Conservation (phyloP, 2,113 vertebrate species). For the Parus major region DNA sequence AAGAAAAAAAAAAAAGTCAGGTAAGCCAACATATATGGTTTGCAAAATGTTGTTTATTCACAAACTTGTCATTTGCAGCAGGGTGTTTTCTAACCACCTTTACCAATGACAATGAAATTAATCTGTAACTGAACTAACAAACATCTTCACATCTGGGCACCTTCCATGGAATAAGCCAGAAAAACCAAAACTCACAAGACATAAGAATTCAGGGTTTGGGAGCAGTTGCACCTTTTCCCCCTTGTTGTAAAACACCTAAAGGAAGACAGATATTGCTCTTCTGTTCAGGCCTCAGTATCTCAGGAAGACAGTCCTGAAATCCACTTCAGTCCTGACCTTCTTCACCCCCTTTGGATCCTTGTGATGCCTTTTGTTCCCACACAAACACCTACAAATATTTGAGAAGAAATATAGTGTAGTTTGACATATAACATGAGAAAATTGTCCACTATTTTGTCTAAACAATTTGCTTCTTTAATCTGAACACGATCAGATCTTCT, state of each 20-base stretch:
- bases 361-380: background rate
- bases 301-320: background rate
- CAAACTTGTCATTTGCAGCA: background rate
- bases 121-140: background rate
- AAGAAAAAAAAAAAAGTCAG: rapidly evolving
- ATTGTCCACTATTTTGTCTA: background rate
- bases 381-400: rapidly evolving
- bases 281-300: background rate
- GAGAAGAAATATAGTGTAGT: background rate
- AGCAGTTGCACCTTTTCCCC: background rate
- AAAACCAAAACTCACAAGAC: background rate
- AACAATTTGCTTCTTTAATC: background rate
- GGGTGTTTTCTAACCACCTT: background rate
- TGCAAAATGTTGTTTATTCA: background rate
- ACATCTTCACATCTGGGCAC: background rate
- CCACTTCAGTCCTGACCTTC: background rate
- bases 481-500: background rate
- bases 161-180: background rate
- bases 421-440: background rate
- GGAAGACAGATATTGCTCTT: background rate
- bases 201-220: background rate
- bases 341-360: background rate
- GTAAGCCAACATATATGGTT: background rate
- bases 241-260: background rate
- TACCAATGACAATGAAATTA: background rate